phyloP scores from a whole-genome alignment of 2,797 vertebrate species.

The Sciurus vulgaris region DNA sequence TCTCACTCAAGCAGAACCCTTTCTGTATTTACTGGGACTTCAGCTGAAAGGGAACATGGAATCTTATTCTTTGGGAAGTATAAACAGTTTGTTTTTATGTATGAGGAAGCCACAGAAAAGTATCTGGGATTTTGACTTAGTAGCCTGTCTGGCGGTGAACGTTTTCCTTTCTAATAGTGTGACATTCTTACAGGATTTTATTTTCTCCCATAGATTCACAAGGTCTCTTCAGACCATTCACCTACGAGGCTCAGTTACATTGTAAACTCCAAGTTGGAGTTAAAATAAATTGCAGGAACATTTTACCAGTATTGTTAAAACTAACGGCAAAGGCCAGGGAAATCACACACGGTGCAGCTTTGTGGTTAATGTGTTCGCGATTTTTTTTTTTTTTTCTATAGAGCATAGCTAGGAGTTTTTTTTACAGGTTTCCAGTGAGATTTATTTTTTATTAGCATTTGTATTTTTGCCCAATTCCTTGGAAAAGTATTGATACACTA shows the following conservation, averaged over 20 bases:
- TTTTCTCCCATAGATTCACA: not conserved
- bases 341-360: not conserved
- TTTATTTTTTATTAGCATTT: not conserved
- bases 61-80: conserved; percentile 58
- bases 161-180: not conserved
- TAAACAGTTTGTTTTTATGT: conserved; percentile 7
- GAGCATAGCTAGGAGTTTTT: not conserved
- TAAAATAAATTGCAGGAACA: conserved; percentile 5
- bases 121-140: not conserved
- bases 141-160: not conserved
- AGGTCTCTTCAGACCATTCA: not conserved
- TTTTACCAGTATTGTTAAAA: conserved; percentile 34
- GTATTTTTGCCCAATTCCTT: not conserved
- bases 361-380: not conserved
- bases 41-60: not conserved
- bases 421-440: not conserved
- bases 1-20: conserved; percentile 69
- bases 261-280: not conserved
- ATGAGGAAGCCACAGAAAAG: not conserved
- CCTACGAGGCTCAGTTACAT: not conserved
- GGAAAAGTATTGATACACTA: not conserved
- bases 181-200: not conserved
- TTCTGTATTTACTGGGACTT: conserved; percentile 48
- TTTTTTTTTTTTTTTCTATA: not conserved
- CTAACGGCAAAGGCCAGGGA: not conserved